Conservation (phyloP, 2,113 vertebrate species). For the Hirundichthys speculiger region DNA sequence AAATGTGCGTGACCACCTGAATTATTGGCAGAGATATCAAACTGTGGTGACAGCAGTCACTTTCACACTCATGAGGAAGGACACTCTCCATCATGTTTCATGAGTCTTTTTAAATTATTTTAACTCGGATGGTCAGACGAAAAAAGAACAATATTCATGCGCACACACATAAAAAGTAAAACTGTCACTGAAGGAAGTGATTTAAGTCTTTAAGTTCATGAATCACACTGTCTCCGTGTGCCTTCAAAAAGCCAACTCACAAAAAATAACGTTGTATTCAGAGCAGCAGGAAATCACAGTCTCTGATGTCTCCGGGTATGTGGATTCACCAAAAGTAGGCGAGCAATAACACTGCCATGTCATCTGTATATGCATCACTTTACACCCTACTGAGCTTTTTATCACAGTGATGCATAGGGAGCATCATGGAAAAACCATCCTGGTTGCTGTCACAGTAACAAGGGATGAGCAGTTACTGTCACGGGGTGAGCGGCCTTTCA, state of each 20-base stretch:
- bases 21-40: conserved; percentile 36
- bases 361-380: conserved; percentile 37
- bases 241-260: conserved; percentile 44
- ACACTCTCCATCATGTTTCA: conserved; percentile 2
- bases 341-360: conserved; percentile 34
- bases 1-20: conserved; percentile 33
- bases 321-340: conserved; percentile 50
- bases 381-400: conserved; percentile 40
- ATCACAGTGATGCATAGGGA: conserved; percentile 21
- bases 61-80: conserved; percentile 29
- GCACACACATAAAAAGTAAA: too few species aligned
- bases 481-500: conserved; percentile 15
- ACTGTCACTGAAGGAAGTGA: too few species aligned
- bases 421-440: not conserved
- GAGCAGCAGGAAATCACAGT: conserved; percentile 47
- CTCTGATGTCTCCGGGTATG: conserved; percentile 53
- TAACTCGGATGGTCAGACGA: too few species aligned
- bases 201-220: not conserved
- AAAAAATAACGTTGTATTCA: conserved; percentile 41
- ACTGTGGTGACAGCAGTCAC: conserved; percentile 22
- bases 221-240: conserved; percentile 12
- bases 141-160: too few species aligned
- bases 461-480: conserved; percentile 10
- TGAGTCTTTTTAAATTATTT: too few species aligned
- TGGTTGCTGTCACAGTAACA: conserved; percentile 10